Evolutionary conservation across 2,113 vertebrate genomes (phyloP).

Genomic region (Plotosus lineatus): DNA sequence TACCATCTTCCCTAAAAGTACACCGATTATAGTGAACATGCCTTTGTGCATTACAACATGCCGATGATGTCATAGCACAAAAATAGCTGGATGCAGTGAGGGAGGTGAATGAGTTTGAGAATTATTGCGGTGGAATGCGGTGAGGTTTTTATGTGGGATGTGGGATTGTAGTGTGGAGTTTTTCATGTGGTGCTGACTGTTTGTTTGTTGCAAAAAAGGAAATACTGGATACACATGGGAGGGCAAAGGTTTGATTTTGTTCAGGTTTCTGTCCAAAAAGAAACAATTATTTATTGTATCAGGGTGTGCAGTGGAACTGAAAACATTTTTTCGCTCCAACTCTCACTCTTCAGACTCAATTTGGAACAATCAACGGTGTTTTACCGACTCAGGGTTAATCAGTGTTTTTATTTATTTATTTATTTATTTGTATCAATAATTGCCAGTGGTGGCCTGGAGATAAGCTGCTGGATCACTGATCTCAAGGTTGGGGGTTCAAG

Average conservation of each 20-base stretch:
- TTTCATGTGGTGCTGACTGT: neutral
- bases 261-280: neutral
- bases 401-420: too few relatives aligned
- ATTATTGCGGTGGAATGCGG: slow-evolving; percentile 53
- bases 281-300: too few relatives aligned
- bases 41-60: slow-evolving; percentile 66
- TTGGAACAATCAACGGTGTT: too few relatives aligned
- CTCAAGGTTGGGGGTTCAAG: too few relatives aligned
- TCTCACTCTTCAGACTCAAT: too few relatives aligned
- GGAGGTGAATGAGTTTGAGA: slow-evolving; percentile 56
- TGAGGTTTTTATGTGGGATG: slow-evolving; percentile 40
- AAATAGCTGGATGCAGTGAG: slow-evolving; percentile 67
- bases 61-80: slow-evolving; percentile 64
- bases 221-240: neutral
- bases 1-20: slow-evolving; percentile 56
- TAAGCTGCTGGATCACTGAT: too few relatives aligned
- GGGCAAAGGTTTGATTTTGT: neutral
- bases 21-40: slow-evolving; percentile 68
- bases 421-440: too few relatives aligned
- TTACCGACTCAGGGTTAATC: too few relatives aligned
- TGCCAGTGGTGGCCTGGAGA: too few relatives aligned
- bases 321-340: too few relatives aligned
- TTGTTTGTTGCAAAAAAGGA: neutral
- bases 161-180: slow-evolving; percentile 14
- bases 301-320: too few relatives aligned